Base-by-base conservation (phyloP, 2,797 vertebrate genomes). In the Mormyrops boulengeri region DNA sequence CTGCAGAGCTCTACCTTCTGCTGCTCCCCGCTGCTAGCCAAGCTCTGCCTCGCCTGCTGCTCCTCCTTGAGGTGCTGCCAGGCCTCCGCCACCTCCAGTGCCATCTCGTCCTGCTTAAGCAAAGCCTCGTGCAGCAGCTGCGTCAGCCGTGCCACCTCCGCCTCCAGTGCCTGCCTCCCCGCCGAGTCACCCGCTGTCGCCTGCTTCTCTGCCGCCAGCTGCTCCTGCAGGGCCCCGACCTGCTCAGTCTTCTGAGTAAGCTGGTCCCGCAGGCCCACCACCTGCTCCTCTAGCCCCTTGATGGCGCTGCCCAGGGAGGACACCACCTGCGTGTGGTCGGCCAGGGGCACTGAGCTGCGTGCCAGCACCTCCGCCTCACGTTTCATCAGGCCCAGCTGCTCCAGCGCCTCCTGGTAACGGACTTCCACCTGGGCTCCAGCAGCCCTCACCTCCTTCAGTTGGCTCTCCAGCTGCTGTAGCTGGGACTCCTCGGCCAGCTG, bases 81-180 rank as follows among this genome's bases (percentile, higher is more conserved):
- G 0, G 97, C 94, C 1, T 97, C 96, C 3, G 95, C 94, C 19
- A 95, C 96, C 92, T 98, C 97, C 55, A 96, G 93, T 22, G 97
- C 96, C 94, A 97, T 94, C 88, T 96, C 97, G 47, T 99, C 98
- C 93, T 96, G 98, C 92, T 98, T 98, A 92, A 96, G 95, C 22
- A 97, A 92, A 0, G 97, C 95, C 60, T 97, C 97, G 93, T 97
- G 97, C 91, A 99, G 95, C 90, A 97, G 97, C 41, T 95, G 95
- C 7, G 97, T 97, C 92, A 98, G 93, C 85, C 93, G 93, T 89
- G 89, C 96, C 90, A 97, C 95, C 94, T 99, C 96, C 0, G 92
- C 91, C 92, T 97, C 96, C 85, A 98, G 92, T 0, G 97, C 93
- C 82, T 91, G 88, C 41, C 92, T 95, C 52, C 97, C 94, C 77